These are phyloP conservation scores for Pipistrellus pipistrellus DNA, from an alignment of 2,797 vertebrate genomes.

Conservation along the genomic window DNA sequence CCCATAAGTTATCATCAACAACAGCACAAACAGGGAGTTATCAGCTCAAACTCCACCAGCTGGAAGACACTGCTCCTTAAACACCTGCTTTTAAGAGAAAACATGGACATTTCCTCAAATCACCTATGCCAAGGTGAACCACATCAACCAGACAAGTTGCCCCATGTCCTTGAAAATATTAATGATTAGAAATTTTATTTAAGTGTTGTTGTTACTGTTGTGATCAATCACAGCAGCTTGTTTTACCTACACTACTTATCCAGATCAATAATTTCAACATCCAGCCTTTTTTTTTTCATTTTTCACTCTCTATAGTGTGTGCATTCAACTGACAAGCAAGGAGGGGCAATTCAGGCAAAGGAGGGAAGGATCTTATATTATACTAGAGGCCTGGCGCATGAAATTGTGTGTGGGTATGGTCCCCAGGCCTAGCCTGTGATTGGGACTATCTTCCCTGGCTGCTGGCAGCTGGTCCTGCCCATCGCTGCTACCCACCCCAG, in stretches of 20 bases:
- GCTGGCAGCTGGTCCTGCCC: too few relatives aligned
- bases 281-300: neutral
- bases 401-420: too few relatives aligned
- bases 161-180: neutral
- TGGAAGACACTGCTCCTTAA: neutral
- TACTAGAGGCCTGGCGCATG: too few relatives aligned
- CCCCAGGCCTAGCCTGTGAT: too few relatives aligned
- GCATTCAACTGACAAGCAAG: neutral
- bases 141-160: neutral
- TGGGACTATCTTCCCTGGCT: too few relatives aligned
- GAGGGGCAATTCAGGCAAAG: neutral
- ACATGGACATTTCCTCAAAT: conserved; percentile 16
- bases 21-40: neutral
- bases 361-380: neutral
- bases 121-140: neutral
- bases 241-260: neutral
- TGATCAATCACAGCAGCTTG: neutral
- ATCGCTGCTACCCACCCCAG: too few relatives aligned
- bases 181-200: neutral
- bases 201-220: neutral
- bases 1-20: neutral
- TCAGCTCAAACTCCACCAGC: neutral
- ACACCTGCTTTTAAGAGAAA: conserved; percentile 43
- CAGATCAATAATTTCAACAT: neutral
- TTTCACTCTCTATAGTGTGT: neutral